A percentile compares a stretch with the other conserved stretches of the same genome.
Conservation (phyloP, 1,140 invertebrate genomes). For the Bemisia tabaci region DNA sequence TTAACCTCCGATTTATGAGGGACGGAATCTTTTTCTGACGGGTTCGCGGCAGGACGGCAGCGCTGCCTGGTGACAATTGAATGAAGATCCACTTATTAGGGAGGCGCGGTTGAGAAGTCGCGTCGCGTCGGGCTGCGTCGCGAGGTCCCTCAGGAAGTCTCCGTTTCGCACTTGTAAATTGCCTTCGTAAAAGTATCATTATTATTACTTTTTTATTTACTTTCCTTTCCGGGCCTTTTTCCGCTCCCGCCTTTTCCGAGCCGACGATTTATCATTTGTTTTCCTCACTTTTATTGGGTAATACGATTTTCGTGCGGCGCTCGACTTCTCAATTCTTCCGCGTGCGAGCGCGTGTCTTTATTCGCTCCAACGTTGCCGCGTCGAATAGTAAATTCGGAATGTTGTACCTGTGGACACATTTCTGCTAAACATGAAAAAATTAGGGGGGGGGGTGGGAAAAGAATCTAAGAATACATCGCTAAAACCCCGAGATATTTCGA, state of each 20-base stretch:
- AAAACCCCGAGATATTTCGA: no score
- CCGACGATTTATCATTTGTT: no score
- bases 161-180: not conserved
- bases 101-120: not conserved
- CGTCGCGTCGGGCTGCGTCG: not conserved
- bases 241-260: not conserved
- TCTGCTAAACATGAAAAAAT: no score
- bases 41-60: no score
- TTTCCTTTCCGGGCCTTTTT: not conserved
- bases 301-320: slow-evolving; percentile 3
- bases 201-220: slow-evolving; percentile 1
- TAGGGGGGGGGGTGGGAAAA: no score
- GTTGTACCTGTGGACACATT: no score
- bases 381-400: no score
- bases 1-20: no score
- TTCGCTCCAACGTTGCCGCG: no score
- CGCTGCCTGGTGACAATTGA: not conserved
- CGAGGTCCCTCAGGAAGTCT: not conserved
- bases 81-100: not conserved
- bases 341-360: no score
- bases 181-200: not conserved
- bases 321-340: slow-evolving; percentile 5
- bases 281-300: not conserved
- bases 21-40: no score
- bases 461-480: no score